Percentiles rank a stretch among this genome's conserved stretches.
phyloP scores from a whole-genome alignment of 2,113 vertebrate species.

The Actenoides lindsayi region DNA sequence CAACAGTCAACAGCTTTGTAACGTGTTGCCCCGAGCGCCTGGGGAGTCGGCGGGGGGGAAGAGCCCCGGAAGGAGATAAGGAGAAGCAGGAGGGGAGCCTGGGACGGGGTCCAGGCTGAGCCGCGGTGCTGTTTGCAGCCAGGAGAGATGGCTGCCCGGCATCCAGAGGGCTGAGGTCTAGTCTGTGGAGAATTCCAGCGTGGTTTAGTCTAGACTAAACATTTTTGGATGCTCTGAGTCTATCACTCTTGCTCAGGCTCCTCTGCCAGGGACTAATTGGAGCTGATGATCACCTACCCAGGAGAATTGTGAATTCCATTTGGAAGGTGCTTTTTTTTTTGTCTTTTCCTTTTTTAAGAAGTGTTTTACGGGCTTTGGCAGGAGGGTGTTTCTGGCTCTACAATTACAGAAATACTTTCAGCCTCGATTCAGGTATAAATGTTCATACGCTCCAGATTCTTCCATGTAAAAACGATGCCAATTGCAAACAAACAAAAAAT shows the following conservation, averaged over 20 bases:
- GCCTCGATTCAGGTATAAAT: constrained; percentile 61
- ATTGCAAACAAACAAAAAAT: constrained; percentile 46
- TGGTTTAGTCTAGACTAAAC: constrained; percentile 69
- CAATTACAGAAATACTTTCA: constrained; percentile 53
- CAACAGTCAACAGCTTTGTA: background rate
- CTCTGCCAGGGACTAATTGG: constrained; percentile 71
- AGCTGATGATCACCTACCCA: constrained; percentile 53
- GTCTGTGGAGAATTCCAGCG: constrained; percentile 36
- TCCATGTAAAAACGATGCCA: constrained; percentile 43
- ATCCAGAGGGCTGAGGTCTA: constrained; percentile 33
- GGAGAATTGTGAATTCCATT: constrained; percentile 64
- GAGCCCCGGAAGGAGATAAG: background rate
- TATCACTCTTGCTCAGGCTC: background rate
- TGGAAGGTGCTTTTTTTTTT: constrained; percentile 19
- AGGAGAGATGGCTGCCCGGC: background rate
- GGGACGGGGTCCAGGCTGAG: background rate
- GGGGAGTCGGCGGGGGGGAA: background rate
- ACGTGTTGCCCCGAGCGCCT: background rate
- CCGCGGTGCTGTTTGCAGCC: background rate
- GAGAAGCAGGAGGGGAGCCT: background rate
- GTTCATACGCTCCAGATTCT: constrained; percentile 70
- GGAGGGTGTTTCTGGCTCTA: constrained; percentile 43
- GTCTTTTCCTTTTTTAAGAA: background rate
- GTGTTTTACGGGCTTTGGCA: constrained; percentile 71
- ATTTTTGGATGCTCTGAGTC: constrained; percentile 50